phyloP scores from a whole-genome alignment of 2,113 vertebrate species.

The Bos indicus region DNA sequence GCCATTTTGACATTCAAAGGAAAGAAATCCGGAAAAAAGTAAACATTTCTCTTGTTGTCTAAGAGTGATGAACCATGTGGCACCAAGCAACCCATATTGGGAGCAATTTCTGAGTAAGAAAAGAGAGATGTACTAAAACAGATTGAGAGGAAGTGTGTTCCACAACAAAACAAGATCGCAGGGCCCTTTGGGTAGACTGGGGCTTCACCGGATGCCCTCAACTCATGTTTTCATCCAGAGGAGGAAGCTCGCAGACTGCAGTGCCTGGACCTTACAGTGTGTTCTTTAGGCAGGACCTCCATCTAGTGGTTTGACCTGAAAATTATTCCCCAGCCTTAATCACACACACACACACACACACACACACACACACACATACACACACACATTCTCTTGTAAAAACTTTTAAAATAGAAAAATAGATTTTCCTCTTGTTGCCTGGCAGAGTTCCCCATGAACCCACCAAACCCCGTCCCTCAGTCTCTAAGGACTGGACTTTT shows the following conservation, averaged over 20 bases:
- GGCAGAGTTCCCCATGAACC: not conserved
- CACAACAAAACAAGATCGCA: not conserved
- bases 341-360: not conserved
- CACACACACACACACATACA: not conserved
- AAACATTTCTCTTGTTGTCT: not conserved
- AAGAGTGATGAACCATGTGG: not conserved
- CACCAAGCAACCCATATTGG: not conserved
- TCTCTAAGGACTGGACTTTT: not conserved
- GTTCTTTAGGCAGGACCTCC: constrained; percentile 62
- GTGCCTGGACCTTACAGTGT: fast-evolving
- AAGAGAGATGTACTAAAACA: not conserved
- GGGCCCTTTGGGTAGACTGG: not conserved
- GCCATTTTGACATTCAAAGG: not conserved
- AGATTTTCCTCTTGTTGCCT: not conserved
- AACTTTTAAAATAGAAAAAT: not conserved
- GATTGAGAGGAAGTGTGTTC: not conserved
- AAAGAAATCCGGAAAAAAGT: not conserved
- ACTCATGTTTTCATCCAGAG: not conserved
- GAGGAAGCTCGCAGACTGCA: not conserved
- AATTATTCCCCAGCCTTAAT: not conserved
- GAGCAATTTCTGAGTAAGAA: not conserved
- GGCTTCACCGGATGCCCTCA: not conserved
- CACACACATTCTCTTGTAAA: not conserved
- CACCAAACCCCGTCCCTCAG: not conserved
- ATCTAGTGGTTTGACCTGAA: constrained; percentile 44